Conservation (phyloP, 2,113 vertebrate genomes). For the Calidris pugnax region DNA sequence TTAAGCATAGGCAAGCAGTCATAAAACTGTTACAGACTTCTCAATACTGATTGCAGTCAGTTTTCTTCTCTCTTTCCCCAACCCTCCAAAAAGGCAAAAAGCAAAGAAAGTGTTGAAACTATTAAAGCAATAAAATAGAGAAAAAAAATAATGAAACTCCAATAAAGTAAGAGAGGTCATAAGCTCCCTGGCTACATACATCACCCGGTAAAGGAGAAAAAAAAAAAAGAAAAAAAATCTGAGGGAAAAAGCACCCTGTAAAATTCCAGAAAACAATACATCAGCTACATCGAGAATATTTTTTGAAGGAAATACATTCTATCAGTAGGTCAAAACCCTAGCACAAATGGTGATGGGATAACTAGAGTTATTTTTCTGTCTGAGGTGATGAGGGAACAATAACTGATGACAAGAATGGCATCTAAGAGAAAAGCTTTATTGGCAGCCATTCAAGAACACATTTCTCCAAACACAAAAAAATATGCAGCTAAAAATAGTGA, state of each 20-base stretch:
- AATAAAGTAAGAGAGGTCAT: not conserved
- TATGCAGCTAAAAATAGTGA: conserved; percentile 21
- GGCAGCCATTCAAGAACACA: conserved; percentile 30
- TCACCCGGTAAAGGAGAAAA: rapidly evolving
- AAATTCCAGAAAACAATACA: not conserved
- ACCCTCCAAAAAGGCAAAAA: not conserved
- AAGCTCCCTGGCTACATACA: not conserved
- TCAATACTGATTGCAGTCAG: not conserved
- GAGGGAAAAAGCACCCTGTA: not conserved
- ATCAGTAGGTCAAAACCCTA: not conserved
- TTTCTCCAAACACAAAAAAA: not conserved
- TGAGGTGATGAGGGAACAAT: conserved; percentile 1
- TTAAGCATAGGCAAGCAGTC: not conserved
- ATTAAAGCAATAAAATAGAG: not conserved
- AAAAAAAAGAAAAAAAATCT: not conserved
- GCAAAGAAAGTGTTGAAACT: not conserved
- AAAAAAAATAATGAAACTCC: not conserved
- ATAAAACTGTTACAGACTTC: not conserved
- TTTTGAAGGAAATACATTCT: not conserved
- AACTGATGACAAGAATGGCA: not conserved
- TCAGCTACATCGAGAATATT: not conserved
- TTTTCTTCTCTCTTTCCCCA: not conserved
- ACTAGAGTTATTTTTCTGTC: conserved; percentile 50
- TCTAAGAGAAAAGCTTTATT: not conserved
- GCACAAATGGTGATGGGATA: conserved; percentile 24